Base-by-base conservation (phyloP, 2,113 vertebrate genomes). In the Sarotherodon lohbergeri region DNA sequence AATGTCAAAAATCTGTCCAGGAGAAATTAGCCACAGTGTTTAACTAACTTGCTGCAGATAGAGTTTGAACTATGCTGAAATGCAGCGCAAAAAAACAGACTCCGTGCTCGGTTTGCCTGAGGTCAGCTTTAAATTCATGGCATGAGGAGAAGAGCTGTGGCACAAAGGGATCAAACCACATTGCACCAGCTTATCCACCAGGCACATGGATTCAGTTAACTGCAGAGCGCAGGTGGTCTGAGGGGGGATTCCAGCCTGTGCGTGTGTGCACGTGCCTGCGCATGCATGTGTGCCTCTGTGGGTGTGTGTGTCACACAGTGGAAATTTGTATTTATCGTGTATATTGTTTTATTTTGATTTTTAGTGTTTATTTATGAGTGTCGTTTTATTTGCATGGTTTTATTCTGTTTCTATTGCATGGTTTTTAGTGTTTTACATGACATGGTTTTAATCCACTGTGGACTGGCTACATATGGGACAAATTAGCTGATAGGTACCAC, bases 191-290 rank as follows among this genome's bases (percentile, higher is more conserved):
- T 88, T 86, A 88, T 90, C 90, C 93, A 94, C 5, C 81, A 84
- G 89, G 84, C 94, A 94, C 95, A 95, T 95, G 95, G 94, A 89
- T 95, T 95, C 92, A 94, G 95, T 96, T 96, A 96, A 93, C 93
- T 91, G 92, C 86, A 90, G 88, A 93, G 88, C 61, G 82, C 95
- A 95, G 95, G 94, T 95, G 95, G 93, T 94, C 94, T 91, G 89
- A 91, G 86, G 94, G 94, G 94, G 91, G 94, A 95, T 96, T 95
- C 93, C 95, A 94, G 84, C 54, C 71, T 82, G 50, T 22, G 48
- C 27, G 73, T 34, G 29, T 61, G 55, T 73, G 66, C 79, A 91
- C 55, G 79, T 84, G 88, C 17, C 46, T 41, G 29, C 79, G 48
- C 32, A 52, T 80, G 81, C 27, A 2, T 63, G 9, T 17, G 0